phyloP scores from a whole-genome alignment of 2,888 invertebrate species.

The Choreutis nemorana region DNA sequence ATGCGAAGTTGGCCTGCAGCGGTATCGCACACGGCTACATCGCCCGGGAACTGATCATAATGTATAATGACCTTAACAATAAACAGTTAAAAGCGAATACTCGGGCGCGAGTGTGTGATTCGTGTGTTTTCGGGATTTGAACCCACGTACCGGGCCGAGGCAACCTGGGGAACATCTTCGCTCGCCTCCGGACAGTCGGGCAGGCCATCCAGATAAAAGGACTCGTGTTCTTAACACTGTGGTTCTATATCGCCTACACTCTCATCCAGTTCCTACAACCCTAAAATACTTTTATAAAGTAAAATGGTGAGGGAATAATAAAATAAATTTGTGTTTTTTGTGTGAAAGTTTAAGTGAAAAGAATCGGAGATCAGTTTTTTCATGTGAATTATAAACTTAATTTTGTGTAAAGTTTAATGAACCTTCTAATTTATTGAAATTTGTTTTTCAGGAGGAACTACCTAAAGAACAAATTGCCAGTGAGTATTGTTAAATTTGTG shows the following conservation, averaged over 20 bases:
- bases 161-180: conserved; percentile 53
- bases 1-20: conserved; percentile 24
- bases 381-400: conserved; percentile 11
- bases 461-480: conserved; percentile 79
- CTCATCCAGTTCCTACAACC: conserved; percentile 30
- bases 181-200: conserved; percentile 45
- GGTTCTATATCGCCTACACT: conserved; percentile 42
- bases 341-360: no score
- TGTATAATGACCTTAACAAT: conserved; percentile 41
- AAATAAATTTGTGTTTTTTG: background rate
- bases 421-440: background rate
- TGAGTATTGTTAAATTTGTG: conserved; percentile 55
- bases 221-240: conserved; percentile 46
- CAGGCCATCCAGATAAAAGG: conserved; percentile 54
- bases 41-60: conserved; percentile 28
- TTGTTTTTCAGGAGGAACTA: conserved; percentile 73
- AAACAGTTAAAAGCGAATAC: conserved; percentile 46
- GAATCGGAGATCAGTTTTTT: conserved; percentile 3
- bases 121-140: conserved; percentile 21
- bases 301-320: conserved; percentile 34
- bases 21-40: conserved; percentile 13
- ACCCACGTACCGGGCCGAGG: conserved; percentile 22
- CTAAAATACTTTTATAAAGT: no score
- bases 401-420: conserved; percentile 16
- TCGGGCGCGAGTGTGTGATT: conserved; percentile 26